phyloP scores from a whole-genome alignment of 2,888 invertebrate genomes.

The Ditylenchus weischeri region DNA sequence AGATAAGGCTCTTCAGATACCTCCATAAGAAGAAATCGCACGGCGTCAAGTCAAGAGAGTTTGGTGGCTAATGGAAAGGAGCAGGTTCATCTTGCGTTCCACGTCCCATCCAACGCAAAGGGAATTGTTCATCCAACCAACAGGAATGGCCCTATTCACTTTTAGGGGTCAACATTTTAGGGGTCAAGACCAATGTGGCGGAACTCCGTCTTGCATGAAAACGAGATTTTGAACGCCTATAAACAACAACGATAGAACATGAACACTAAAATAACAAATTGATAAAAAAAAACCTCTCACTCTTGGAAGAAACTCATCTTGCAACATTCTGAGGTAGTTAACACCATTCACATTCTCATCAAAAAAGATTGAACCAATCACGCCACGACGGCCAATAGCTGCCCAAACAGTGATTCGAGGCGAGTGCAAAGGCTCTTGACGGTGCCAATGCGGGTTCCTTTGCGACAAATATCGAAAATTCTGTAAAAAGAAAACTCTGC shows the following conservation, averaged over 20 bases:
- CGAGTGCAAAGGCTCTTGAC: slow-evolving; percentile 24
- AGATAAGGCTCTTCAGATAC: slow-evolving; percentile 15
- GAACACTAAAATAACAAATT: too few species aligned
- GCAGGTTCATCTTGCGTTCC: slow-evolving; percentile 20
- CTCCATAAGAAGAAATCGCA: slow-evolving; percentile 23
- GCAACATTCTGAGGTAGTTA: slow-evolving; percentile 22
- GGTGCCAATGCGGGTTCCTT: slow-evolving; percentile 23
- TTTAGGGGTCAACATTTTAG: too few species aligned
- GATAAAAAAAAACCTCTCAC: slow-evolving; percentile 5
- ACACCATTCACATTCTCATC: slow-evolving; percentile 29
- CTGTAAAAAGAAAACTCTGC: too few species aligned
- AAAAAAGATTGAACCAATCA: slow-evolving; percentile 29
- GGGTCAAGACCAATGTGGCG: too few species aligned
- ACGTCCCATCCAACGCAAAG: slow-evolving; percentile 29
- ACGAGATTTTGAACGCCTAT: too few species aligned
- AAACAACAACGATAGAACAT: too few species aligned
- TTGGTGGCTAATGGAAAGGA: slow-evolving; percentile 27
- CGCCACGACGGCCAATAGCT: slow-evolving; percentile 22
- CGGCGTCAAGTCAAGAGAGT: slow-evolving; percentile 29
- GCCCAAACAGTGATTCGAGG: slow-evolving; percentile 27
- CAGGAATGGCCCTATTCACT: too few species aligned
- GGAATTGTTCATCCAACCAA: too few species aligned
- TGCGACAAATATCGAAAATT: slow-evolving; percentile 2
- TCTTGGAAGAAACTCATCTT: slow-evolving; percentile 27
- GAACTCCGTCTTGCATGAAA: too few species aligned